Evolutionary conservation across 2,888 invertebrate species (phyloP).

Genomic region (Cerastoderma edule): DNA sequence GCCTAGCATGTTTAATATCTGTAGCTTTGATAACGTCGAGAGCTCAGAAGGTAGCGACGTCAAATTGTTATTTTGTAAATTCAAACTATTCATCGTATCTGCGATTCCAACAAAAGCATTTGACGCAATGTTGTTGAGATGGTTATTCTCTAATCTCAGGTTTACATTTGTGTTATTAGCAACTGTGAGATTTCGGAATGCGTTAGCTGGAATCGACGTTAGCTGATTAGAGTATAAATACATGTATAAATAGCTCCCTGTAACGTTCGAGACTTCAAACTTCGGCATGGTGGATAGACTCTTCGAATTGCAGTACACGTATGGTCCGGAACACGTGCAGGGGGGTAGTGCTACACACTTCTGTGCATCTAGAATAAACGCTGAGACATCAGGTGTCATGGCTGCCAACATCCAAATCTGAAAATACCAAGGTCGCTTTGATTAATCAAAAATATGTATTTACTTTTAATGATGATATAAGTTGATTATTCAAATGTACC

Average conservation of each 20-base stretch:
- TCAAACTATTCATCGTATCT: not conserved
- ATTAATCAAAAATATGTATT: too few species aligned
- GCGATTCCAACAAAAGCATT: not conserved
- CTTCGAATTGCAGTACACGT: not conserved
- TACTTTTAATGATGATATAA: too few species aligned
- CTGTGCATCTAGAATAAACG: constrained; percentile 8
- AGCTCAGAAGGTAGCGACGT: not conserved
- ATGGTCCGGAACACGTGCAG: constrained; percentile 7
- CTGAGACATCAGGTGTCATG: not conserved
- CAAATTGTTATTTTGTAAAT: not conserved
- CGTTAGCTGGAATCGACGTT: not conserved
- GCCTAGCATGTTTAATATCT: not conserved
- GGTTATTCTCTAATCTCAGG: not conserved
- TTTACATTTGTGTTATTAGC: not conserved
- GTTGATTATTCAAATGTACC: too few species aligned
- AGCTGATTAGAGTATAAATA: not conserved
- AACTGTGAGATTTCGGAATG: not conserved
- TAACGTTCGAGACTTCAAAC: not conserved
- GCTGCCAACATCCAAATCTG: too few species aligned
- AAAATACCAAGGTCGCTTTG: too few species aligned
- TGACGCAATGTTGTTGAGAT: not conserved
- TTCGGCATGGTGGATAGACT: constrained; percentile 2
- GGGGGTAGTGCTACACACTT: not conserved
- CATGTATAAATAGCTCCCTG: not conserved
- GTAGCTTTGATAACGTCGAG: not conserved